Evolutionary conservation across 2,113 vertebrate genomes (phyloP), one percentile per base, ranked within the genome.

Genomic region (Patagioenas fasciata): DNA sequence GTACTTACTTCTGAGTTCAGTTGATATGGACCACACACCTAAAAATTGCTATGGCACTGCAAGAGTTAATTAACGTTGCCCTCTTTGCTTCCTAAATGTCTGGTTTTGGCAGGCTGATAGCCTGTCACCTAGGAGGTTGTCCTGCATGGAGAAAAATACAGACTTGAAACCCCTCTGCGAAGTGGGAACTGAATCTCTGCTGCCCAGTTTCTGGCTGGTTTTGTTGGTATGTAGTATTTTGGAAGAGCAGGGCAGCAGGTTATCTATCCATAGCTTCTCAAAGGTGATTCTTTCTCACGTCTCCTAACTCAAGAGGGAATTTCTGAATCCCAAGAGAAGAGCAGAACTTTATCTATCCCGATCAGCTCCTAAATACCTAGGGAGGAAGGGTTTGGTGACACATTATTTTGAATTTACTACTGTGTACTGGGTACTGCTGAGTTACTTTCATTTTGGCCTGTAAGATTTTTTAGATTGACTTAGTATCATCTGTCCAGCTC

Each of bases 121-220:
- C 50, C 24, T 31, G 1, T 34, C 19, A 15, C 9, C 19, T 18
- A 23, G n/a, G 44, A 51, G 34, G 7, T n/a, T 77, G 34, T 57
- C 15, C 40, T 74, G 26, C 4, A 0, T 34, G 72, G 13, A 70
- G 20, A 57, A 73, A 80, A 83, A 48, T 48, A 5, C 5, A 48
- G 32, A 13, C 62, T n/a, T n/a, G 64, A 73, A 56, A 89, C 16
- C 17, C 10, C 40, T 69, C 44, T 70, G n/a, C 6, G 2, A 61
- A 65, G 50, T 60, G 15, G 54, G 44, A 78, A 21, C 50, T 72
- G 25, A 11, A 13, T 77, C 34, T 80, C 25, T 28, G 28, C 56
- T 0, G 0, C 65, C 6, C 17, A 1, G 23, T 71, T 62, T 57
- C 66, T 85, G 66, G 6, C n/a, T 56, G 7, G 2, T 84, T 5